phyloP scores from a whole-genome alignment of 1,140 invertebrate genomes.

The Chironomus striatipennis region DNA sequence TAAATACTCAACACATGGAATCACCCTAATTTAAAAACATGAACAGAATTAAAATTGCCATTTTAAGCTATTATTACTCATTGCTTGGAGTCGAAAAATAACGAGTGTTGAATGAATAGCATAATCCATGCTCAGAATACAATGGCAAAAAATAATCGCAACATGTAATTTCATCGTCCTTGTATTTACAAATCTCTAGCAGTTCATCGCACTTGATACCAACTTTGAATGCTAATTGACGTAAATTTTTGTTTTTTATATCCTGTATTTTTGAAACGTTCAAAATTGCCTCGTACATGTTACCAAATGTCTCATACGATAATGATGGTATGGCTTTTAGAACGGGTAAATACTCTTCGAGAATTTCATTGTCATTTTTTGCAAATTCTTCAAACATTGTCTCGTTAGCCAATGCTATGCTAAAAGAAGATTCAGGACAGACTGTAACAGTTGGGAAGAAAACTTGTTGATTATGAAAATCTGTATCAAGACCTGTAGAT shows the following conservation, averaged over 20 bases:
- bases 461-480: slow-evolving; percentile 65
- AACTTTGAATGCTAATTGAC: slow-evolving; percentile 38
- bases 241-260: slow-evolving; percentile 13
- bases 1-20: too few species aligned
- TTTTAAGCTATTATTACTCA: not conserved
- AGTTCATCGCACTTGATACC: slow-evolving; percentile 47
- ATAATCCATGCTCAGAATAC: slow-evolving; percentile 61
- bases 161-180: slow-evolving; percentile 50
- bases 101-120: slow-evolving; percentile 56
- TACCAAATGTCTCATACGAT: slow-evolving; percentile 26
- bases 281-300: slow-evolving; percentile 17
- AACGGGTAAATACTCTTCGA: slow-evolving; percentile 10
- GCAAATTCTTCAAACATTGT: slow-evolving; percentile 26
- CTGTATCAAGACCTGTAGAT: slow-evolving; percentile 54
- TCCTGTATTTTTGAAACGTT: not conserved
- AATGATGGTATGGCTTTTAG: slow-evolving; percentile 23
- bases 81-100: not conserved
- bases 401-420: slow-evolving; percentile 40
- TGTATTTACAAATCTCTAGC: slow-evolving; percentile 51
- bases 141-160: slow-evolving; percentile 51
- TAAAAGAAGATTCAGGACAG: slow-evolving; percentile 48
- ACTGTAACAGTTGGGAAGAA: slow-evolving; percentile 59
- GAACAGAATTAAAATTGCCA: not conserved
- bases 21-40: not conserved
- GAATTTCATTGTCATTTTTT: slow-evolving; percentile 29